These are phyloP conservation scores for Uloborus diversus DNA, from an alignment of 1,140 invertebrate species.

Conservation along the genomic window DNA sequence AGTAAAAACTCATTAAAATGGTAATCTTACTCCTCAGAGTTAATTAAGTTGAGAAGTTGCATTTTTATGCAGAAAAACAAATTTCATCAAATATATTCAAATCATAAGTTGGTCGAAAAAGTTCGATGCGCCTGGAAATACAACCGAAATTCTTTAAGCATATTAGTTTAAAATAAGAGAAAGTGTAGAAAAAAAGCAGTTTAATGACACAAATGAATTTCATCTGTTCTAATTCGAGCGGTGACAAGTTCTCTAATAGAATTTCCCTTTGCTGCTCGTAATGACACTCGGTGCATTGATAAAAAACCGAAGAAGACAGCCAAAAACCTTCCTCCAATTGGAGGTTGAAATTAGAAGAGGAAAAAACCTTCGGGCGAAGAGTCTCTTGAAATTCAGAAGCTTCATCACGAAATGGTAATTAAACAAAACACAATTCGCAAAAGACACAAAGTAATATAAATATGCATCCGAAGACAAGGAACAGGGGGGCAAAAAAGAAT, in stretches of 20 bases:
- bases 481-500: neutral
- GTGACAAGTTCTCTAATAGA: constrained; percentile 34
- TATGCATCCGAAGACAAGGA: constrained; percentile 19
- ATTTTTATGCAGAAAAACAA: no score
- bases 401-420: constrained; percentile 48
- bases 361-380: constrained; percentile 27
- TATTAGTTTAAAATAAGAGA: neutral
- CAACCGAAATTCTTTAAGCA: no score
- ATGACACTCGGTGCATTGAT: constrained; percentile 26
- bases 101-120: no score
- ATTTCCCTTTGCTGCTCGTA: constrained; percentile 22
- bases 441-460: constrained; percentile 42
- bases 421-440: constrained; percentile 48
- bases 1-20: no score
- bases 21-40: no score
- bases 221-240: constrained; percentile 27
- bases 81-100: no score
- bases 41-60: no score
- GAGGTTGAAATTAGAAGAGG: constrained; percentile 45
- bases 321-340: constrained; percentile 21
- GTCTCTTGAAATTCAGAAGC: constrained; percentile 38
- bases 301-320: neutral
- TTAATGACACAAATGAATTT: constrained; percentile 28
- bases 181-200: neutral
- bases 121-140: no score